A percentile compares a stretch with the other conserved stretches of the same genome.
Evolutionary conservation across 2,797 vertebrate genomes (phyloP).

Genomic region (Cynopterus sphinx): DNA sequence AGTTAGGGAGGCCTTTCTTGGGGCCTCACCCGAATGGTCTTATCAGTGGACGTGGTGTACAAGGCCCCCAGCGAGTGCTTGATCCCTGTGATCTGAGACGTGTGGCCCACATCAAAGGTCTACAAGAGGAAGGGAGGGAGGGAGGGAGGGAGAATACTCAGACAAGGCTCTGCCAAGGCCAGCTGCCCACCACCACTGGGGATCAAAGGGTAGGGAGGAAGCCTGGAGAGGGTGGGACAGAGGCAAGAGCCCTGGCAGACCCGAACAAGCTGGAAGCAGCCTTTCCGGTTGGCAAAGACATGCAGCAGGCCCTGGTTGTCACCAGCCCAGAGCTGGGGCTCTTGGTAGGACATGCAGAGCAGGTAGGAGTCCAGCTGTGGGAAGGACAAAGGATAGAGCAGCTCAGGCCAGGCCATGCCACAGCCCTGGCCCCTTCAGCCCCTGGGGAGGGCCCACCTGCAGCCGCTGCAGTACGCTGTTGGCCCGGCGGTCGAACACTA

Average conservation of each 20-base stretch:
- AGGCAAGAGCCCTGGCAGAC: slow-evolving; percentile 65
- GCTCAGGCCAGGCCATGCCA: background rate
- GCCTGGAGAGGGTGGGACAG: accelerated
- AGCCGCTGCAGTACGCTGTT: slow-evolving; percentile 88
- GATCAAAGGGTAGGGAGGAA: background rate
- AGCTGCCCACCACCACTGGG: background rate
- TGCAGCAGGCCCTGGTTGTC: slow-evolving; percentile 91
- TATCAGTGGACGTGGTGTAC: slow-evolving; percentile 93
- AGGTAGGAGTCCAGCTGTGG: slow-evolving; percentile 91
- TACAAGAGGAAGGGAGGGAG: background rate
- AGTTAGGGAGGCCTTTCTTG: accelerated
- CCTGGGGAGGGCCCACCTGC: slow-evolving; percentile 82
- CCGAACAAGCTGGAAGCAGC: slow-evolving; percentile 86
- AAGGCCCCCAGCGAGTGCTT: slow-evolving; percentile 90
- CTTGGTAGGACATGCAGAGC: slow-evolving; percentile 91
- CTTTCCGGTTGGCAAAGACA: slow-evolving; percentile 87
- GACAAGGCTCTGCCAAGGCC: background rate
- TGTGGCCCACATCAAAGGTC: slow-evolving; percentile 93
- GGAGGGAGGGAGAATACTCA: background rate
- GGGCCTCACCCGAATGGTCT: slow-evolving; percentile 89
- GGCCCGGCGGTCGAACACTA: slow-evolving; percentile 91
- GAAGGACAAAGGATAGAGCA: background rate
- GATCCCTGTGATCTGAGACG: slow-evolving; percentile 91
- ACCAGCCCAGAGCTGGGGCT: slow-evolving; percentile 92
- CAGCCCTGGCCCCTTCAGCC: background rate